Conservation (phyloP, 2,797 vertebrate genomes). For the Poeciliopsis gracilis region DNA sequence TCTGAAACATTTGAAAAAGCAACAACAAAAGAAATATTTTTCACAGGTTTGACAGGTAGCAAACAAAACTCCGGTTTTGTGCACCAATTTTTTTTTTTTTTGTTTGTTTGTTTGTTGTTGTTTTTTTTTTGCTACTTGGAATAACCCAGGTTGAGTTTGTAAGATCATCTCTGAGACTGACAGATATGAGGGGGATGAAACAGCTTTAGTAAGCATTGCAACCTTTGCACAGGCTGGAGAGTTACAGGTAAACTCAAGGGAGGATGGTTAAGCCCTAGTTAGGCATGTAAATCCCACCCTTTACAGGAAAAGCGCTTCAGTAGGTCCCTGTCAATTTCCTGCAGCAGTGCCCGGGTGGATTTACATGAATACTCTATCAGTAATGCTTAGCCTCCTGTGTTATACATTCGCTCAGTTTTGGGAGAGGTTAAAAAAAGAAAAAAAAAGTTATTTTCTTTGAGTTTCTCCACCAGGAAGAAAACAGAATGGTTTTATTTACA, state of each 20-base stretch:
- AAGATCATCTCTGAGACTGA: slow-evolving; percentile 78
- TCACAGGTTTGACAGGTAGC: slow-evolving; percentile 42
- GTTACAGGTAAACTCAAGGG: slow-evolving; percentile 85
- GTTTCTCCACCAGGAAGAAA: slow-evolving; percentile 36
- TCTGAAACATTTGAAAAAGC: background rate
- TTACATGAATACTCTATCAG: slow-evolving; percentile 85
- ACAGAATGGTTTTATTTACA: slow-evolving; percentile 80
- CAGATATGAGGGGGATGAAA: slow-evolving; percentile 81
- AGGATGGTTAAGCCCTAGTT: slow-evolving; percentile 86
- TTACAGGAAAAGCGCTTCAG: slow-evolving; percentile 84
- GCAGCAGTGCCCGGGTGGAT: slow-evolving; percentile 80
- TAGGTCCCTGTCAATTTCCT: slow-evolving; percentile 88
- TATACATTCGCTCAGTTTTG: slow-evolving; percentile 69
- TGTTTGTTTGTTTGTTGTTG: no score
- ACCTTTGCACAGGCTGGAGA: slow-evolving; percentile 72
- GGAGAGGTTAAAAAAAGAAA: slow-evolving; percentile 52
- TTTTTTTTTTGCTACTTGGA: slow-evolving; percentile 25
- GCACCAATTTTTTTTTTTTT: slow-evolving; percentile 12
- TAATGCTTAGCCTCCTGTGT: slow-evolving; percentile 74
- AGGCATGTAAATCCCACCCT: slow-evolving; percentile 89
- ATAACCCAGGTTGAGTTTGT: slow-evolving; percentile 54
- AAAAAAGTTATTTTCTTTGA: slow-evolving; percentile 63
- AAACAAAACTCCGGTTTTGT: slow-evolving; percentile 38
- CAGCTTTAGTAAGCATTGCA: slow-evolving; percentile 77
- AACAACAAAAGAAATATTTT: background rate